A percentile compares a stretch with the other conserved stretches of the same genome.
These are phyloP conservation scores for Thamnophis sirtalis DNA, from an alignment of 2,113 vertebrate species.

Conservation along the genomic window DNA sequence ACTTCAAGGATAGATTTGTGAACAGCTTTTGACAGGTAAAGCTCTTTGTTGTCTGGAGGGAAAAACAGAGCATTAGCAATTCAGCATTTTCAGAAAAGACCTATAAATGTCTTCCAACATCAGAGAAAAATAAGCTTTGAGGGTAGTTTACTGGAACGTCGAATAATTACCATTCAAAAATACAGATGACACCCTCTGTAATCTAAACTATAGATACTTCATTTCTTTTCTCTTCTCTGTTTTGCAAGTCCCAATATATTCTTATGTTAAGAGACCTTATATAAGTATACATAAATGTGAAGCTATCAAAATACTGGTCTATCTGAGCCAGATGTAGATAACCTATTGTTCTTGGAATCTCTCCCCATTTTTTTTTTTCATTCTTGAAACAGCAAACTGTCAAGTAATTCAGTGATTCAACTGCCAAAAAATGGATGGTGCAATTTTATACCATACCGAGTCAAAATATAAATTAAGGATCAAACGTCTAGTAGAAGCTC, in stretches of 20 bases:
- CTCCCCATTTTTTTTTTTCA: not conserved
- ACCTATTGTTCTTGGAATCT: not conserved
- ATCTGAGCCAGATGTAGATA: not conserved
- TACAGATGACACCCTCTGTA: not conserved
- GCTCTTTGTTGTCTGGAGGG: conserved; percentile 80
- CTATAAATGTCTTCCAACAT: not conserved
- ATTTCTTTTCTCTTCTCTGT: not conserved
- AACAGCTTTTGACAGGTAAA: conserved; percentile 88
- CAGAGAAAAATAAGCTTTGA: conserved; percentile 1
- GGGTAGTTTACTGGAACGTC: not conserved
- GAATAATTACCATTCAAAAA: not conserved
- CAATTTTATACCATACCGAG: not conserved
- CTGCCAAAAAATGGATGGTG: not conserved
- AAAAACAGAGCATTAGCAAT: conserved; percentile 18
- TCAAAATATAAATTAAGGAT: not conserved
- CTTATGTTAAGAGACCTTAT: not conserved
- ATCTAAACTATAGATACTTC: not conserved
- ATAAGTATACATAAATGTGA: not conserved
- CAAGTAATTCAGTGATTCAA: not conserved
- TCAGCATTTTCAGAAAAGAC: not conserved
- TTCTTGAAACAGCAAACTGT: not conserved
- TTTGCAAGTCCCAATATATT: not conserved
- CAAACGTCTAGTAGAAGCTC: not conserved
- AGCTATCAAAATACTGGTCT: not conserved
- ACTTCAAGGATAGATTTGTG: conserved; percentile 95